Percentiles rank a stretch among this genome's conserved stretches.
Evolutionary conservation across 2,113 vertebrate genomes (phyloP).

Genomic region (Rhinoderma darwinii): DNA sequence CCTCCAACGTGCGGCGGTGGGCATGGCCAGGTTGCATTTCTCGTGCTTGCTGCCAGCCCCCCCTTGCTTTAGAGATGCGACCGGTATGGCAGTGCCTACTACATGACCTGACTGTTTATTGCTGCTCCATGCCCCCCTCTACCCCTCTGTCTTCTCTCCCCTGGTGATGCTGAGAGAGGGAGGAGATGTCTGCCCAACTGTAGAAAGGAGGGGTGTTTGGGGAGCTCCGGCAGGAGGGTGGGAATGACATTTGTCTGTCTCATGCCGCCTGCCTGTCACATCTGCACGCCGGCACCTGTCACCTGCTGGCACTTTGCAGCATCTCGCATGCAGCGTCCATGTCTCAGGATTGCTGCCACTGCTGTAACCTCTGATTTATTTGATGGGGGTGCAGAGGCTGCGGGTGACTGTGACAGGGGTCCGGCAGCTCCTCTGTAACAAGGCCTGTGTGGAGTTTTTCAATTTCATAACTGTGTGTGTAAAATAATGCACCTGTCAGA

Average conservation of each 20-base stretch:
- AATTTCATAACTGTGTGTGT: background rate
- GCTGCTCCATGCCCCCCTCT: background rate
- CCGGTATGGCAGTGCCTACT: slow-evolving; percentile 19
- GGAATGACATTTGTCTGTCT: slow-evolving; percentile 9
- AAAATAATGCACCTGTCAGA: background rate
- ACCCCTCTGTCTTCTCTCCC: slow-evolving; percentile 34
- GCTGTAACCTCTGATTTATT: too few species aligned
- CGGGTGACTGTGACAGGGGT: background rate
- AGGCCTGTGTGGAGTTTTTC: background rate
- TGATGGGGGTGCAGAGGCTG: background rate
- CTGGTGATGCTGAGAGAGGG: slow-evolving; percentile 57
- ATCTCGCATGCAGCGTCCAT: background rate
- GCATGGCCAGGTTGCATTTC: slow-evolving; percentile 51
- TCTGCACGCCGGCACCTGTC: background rate
- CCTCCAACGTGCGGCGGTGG: background rate
- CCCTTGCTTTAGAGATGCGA: background rate
- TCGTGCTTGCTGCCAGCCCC: slow-evolving; percentile 57
- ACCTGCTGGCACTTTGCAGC: background rate
- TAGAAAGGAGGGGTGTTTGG: slow-evolving; percentile 53
- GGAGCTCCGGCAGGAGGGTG: slow-evolving; percentile 34
- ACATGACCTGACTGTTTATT: slow-evolving; percentile 37
- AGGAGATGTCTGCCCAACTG: slow-evolving; percentile 50
- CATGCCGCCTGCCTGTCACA: background rate
- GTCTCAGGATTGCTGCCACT: too few species aligned
- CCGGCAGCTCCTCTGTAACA: background rate